Conservation (phyloP, 2,888 invertebrate species). For the Therioaphis trifolii region DNA sequence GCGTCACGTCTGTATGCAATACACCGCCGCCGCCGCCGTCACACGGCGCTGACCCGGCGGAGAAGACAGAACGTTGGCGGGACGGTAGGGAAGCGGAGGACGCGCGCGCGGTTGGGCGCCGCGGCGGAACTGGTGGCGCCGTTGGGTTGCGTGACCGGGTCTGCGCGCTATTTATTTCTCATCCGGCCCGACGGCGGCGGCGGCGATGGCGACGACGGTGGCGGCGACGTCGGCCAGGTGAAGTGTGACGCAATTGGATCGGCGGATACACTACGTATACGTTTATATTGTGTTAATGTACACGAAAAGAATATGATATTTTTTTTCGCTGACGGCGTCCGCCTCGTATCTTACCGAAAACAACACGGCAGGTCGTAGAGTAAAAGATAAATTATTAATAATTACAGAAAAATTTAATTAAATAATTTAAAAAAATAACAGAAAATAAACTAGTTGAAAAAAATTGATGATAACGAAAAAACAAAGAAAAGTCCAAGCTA, state of each 20-base stretch:
- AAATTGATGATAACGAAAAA: background rate
- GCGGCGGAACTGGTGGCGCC: conserved; percentile 63
- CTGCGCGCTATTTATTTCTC: conserved; percentile 62
- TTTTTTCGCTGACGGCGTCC: background rate
- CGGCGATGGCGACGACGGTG: conserved; percentile 8
- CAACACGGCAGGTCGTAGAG: background rate
- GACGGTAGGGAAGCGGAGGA: background rate
- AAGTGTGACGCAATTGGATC: conserved; percentile 61
- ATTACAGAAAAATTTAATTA: conserved; percentile 1
- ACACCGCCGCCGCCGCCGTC: conserved; percentile 34
- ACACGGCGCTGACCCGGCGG: background rate
- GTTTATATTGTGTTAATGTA: too few species aligned
- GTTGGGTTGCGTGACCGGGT: conserved; percentile 64
- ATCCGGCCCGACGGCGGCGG: conserved; percentile 53
- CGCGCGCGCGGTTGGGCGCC: conserved; percentile 59
- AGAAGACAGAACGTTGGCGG: background rate
- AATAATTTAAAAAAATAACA: too few species aligned
- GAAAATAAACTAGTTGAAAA: background rate
- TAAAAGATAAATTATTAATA: background rate
- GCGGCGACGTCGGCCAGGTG: conserved; percentile 46
- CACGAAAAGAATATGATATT: too few species aligned
- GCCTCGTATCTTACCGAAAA: background rate
- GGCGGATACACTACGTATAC: conserved; percentile 19
- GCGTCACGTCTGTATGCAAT: conserved; percentile 26
- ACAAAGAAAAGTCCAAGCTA: background rate